Conservation (phyloP, 2,888 invertebrate species). For the Thumatha senex region DNA sequence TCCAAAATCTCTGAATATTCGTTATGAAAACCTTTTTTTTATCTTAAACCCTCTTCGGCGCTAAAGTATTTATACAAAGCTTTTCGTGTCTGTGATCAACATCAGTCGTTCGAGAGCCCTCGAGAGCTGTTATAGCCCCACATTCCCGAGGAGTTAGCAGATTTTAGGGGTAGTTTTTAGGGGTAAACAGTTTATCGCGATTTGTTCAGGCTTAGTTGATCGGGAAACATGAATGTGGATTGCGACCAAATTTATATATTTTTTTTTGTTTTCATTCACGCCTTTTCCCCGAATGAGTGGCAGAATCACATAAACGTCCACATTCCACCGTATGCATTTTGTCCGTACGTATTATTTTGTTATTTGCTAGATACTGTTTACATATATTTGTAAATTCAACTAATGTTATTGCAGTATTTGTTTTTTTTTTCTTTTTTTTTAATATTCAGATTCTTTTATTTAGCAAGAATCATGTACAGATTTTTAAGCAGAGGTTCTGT, state of each 20-base stretch:
- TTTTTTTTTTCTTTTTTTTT: constrained; percentile 3
- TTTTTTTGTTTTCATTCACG: too few species aligned
- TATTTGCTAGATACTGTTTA: background rate
- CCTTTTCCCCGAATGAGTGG: too few species aligned
- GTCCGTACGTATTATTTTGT: too few species aligned
- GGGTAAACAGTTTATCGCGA: constrained; percentile 45
- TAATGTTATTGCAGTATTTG: background rate
- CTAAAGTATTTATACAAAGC: constrained; percentile 43
- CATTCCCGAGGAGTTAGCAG: constrained; percentile 40
- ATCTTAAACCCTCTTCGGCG: constrained; percentile 39
- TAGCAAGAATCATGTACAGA: too few species aligned
- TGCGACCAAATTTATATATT: constrained; percentile 16
- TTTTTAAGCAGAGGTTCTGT: too few species aligned
- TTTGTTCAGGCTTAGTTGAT: constrained; percentile 39
- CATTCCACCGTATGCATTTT: too few species aligned
- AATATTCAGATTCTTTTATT: background rate
- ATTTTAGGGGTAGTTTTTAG: constrained; percentile 46
- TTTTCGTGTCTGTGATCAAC: constrained; percentile 53
- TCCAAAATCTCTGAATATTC: background rate
- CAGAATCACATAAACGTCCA: too few species aligned
- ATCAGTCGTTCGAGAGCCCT: constrained; percentile 50
- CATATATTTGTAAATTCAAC: background rate
- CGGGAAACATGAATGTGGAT: constrained; percentile 22
- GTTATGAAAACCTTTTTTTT: constrained; percentile 25
- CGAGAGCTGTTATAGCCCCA: constrained; percentile 47